Base-by-base conservation (phyloP, 2,113 vertebrate genomes). In the Notarius lentiginosus region DNA sequence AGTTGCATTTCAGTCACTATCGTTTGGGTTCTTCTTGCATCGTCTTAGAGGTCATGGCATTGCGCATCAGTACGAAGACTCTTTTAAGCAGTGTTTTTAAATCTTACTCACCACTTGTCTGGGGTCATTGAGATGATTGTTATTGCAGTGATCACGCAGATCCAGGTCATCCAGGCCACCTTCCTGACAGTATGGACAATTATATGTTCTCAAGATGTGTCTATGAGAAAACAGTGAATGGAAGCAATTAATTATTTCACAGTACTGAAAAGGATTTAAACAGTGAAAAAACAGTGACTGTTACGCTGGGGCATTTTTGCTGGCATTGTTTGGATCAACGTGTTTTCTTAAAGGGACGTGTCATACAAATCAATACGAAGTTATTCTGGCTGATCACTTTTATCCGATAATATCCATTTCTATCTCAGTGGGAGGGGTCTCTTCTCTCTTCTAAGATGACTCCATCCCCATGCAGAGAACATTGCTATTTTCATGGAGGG, bases 121-220 rank as follows among this genome's bases (percentile, higher is more conserved):
- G 80, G 90, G 91, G 87, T 97, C 95, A 94, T 92, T 91, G 85
- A 91, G 90, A 90, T 97, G 97, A 86, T 93, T 92, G 61, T 91
- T 92, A 88, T 95, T 96, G 93, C 96, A 97, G 87, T 97, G 97
- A 92, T 96, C 94, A 89, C 95, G 88, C 89, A 97, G 93, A 79
- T 92, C 93, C 1, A 95, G 92, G 80, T 95, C 95, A 89, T 95
- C 96, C 88, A 96, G 93, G 91, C 95, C 95, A 82, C 90, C 91
- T 89, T 95, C 93, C 90, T 95, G 95, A 90, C 97, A 97, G 90
- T 96, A 92, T 12, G 96, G 96, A 88, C 96, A 97, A 11, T 7
- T 63, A 81, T 90, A 92, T 17, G 80, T 82, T 79, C 79, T 84
- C 12, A 81, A n/a, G 10, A 3, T 17, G 0, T 47, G 8, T 15